These are phyloP conservation scores for Acanthopagrus latus DNA, from an alignment of 2,797 vertebrate genomes.

Conservation along the genomic window DNA sequence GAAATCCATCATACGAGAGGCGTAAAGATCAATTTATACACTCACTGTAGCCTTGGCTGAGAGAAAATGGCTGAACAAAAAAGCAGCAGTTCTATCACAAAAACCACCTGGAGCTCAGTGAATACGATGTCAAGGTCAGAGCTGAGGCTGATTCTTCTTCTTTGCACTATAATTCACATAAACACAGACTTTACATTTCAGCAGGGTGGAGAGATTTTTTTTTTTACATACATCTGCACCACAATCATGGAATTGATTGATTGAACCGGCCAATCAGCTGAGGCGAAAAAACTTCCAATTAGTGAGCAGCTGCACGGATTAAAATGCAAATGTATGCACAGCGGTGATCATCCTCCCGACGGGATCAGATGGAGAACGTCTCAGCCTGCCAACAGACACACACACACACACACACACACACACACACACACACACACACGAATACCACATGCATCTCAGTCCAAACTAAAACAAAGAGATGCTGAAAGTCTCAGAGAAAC, in stretches of 20 bases:
- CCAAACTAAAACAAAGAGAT: neutral
- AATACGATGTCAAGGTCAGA: neutral
- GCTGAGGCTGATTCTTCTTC: conserved; percentile 3
- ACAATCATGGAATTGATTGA: conserved; percentile 29
- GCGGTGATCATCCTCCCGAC: conserved; percentile 10
- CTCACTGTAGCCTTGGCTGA: neutral
- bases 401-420: neutral
- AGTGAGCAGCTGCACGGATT: conserved; percentile 65
- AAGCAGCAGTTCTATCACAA: neutral
- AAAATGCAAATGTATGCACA: conserved; percentile 62
- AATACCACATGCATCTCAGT: neutral
- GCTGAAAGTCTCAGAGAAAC: conserved; percentile 8
- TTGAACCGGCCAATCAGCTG: conserved; percentile 49
- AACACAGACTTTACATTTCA: neutral
- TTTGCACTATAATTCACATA: conserved; percentile 11
- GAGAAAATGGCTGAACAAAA: conserved; percentile 6
- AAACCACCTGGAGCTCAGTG: conserved; percentile 7
- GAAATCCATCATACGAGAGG: conserved; percentile 23
- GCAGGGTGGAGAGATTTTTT: neutral
- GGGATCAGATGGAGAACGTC: conserved; percentile 26
- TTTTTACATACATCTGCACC: conserved; percentile 1
- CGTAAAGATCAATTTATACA: conserved; percentile 10
- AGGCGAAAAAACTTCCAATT: conserved; percentile 42
- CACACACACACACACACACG: neutral
- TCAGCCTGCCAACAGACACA: neutral